Conservation (phyloP, 2,888 invertebrate species). For the Eutolmus rufibarbis region DNA sequence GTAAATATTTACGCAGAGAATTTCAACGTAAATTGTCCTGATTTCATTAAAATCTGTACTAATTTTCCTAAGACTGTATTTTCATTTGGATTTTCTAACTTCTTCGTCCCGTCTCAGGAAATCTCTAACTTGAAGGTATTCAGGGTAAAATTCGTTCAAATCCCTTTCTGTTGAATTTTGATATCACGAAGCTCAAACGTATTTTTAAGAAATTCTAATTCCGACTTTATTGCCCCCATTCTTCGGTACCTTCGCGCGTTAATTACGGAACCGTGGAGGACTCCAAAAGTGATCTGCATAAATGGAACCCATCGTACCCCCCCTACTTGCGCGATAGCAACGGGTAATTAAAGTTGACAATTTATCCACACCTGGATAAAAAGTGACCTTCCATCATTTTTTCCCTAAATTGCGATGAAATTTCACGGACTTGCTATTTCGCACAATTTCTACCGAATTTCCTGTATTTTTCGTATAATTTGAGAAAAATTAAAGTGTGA, state of each 20-base stretch:
- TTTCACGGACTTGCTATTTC: background rate
- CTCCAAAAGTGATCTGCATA: background rate
- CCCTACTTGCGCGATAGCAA: background rate
- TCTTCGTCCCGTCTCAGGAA: background rate
- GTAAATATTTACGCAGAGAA: background rate
- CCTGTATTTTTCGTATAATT: background rate
- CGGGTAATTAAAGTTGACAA: background rate
- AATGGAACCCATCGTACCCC: background rate
- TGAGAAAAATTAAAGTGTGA: background rate
- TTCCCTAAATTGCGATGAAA: background rate
- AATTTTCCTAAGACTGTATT: background rate
- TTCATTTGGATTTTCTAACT: background rate
- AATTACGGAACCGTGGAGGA: background rate
- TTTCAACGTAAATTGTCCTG: no score
- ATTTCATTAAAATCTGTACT: background rate
- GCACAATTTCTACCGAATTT: background rate
- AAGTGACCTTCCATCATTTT: background rate
- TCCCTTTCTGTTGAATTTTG: background rate
- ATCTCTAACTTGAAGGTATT: background rate
- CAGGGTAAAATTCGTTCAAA: background rate
- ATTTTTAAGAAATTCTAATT: background rate
- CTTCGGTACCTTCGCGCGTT: background rate
- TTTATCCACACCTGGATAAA: background rate
- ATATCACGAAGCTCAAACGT: background rate
- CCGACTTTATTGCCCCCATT: background rate